A percentile compares a stretch with the other conserved stretches of the same genome.
phyloP scores from a whole-genome alignment of 2,113 vertebrate species.

The Anhinga anhinga region DNA sequence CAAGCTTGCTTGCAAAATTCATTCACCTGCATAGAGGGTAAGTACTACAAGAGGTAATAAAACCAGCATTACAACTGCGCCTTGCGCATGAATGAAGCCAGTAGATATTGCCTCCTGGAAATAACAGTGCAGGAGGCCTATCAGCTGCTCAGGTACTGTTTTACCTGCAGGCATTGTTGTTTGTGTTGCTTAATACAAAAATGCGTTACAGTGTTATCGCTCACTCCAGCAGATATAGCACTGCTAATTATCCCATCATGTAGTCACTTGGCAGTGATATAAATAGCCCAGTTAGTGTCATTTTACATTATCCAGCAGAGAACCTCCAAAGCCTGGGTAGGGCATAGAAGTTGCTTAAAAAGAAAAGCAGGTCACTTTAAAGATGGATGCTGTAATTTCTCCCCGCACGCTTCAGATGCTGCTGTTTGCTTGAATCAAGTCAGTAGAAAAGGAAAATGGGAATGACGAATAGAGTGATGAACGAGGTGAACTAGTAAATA shows the following conservation, averaged over 20 bases:
- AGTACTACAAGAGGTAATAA: neutral
- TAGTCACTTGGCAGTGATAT: conserved; percentile 18
- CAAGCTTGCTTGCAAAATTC: neutral
- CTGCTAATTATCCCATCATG: conserved; percentile 48
- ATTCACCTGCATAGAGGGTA: neutral
- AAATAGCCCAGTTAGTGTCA: conserved; percentile 35
- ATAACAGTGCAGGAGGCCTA: neutral
- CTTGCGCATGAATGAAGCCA: neutral
- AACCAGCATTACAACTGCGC: neutral
- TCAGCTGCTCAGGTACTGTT: neutral
- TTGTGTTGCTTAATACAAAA: conserved; percentile 19
- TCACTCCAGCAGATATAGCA: neutral
- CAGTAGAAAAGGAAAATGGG: neutral
- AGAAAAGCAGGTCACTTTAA: neutral
- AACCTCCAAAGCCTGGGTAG: neutral
- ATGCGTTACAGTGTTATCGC: neutral
- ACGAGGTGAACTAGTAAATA: neutral
- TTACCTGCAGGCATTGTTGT: conserved; percentile 23
- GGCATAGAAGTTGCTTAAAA: neutral
- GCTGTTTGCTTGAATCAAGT: neutral
- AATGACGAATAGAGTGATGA: neutral
- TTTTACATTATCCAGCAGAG: conserved; percentile 14
- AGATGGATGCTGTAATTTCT: neutral
- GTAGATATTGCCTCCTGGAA: neutral
- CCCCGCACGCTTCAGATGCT: neutral